These are phyloP conservation scores for Oceanodroma leucorhoa DNA, from an alignment of 2,797 vertebrate species.

Conservation along the genomic window DNA sequence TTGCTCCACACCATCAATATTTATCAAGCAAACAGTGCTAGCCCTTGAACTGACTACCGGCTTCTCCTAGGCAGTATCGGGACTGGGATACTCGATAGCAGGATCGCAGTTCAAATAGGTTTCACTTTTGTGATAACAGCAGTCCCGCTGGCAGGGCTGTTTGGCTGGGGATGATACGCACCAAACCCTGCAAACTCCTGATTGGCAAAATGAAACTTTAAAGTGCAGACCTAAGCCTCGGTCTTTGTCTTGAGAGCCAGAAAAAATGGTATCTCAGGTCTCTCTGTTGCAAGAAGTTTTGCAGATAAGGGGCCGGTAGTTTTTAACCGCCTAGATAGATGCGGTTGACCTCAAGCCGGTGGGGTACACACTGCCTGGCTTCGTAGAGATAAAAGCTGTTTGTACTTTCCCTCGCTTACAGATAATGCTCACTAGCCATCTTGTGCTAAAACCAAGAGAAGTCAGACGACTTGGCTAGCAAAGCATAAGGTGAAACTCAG, in stretches of 20 bases:
- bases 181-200: neutral
- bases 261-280: neutral
- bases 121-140: neutral
- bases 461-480: neutral
- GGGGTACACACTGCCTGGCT: neutral
- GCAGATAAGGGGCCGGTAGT: conserved; percentile 22
- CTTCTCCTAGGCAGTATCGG: neutral
- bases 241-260: neutral
- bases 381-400: conserved; percentile 44
- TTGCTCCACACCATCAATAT: neutral
- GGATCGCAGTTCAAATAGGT: neutral
- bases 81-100: neutral
- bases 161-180: neutral
- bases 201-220: neutral
- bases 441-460: neutral
- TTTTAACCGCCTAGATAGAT: neutral
- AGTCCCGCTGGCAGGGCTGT: neutral
- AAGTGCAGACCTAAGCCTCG: neutral
- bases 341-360: neutral
- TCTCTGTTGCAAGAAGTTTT: neutral
- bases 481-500: neutral
- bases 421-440: neutral
- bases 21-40: neutral
- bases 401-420: neutral
- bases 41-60: neutral